These are phyloP conservation scores for Rhabditoides inermis DNA, from an alignment of 2,888 invertebrate species.

Conservation along the genomic window DNA sequence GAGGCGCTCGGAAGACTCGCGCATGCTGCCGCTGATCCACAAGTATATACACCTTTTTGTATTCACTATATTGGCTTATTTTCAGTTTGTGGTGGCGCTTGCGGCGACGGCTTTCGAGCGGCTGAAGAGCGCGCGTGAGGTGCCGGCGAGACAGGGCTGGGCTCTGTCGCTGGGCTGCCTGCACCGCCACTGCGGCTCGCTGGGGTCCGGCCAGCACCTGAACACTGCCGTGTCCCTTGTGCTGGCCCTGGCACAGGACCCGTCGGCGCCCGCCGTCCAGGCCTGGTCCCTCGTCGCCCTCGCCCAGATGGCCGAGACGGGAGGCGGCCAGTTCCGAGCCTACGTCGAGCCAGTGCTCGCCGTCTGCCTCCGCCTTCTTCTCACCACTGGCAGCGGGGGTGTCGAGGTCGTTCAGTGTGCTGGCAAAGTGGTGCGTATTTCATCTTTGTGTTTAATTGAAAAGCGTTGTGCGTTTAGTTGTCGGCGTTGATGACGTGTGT, in stretches of 20 bases:
- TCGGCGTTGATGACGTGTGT: conserved; percentile 93
- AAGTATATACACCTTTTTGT: conserved; percentile 2
- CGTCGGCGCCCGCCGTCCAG: conserved; percentile 87
- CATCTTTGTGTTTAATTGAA: not conserved
- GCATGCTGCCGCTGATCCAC: conserved; percentile 74
- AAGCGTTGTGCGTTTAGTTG: conserved; percentile 59
- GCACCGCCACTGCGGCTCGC: conserved; percentile 73
- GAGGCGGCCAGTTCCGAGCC: conserved; percentile 92
- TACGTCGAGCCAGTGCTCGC: conserved; percentile 90
- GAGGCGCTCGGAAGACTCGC: conserved; percentile 88
- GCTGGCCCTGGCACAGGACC: conserved; percentile 84
- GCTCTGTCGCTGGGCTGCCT: conserved; percentile 88
- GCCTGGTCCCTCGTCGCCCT: conserved; percentile 94
- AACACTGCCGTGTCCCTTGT: conserved; percentile 88
- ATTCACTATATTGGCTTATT: not conserved
- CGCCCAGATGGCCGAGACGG: conserved; percentile 88
- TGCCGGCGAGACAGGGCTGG: conserved; percentile 73
- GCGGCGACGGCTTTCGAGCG: conserved; percentile 82
- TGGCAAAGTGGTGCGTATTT: conserved; percentile 40
- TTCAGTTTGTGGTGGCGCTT: conserved; percentile 74
- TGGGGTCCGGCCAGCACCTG: conserved; percentile 87
- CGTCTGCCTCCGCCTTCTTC: conserved; percentile 71
- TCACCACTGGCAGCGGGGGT: conserved; percentile 33
- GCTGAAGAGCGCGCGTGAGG: conserved; percentile 68
- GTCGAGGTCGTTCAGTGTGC: conserved; percentile 44